Evolutionary conservation across 2,888 invertebrate genomes (phyloP), one percentile per base, ranked within the genome.

Genomic region (Callimorpha dominula): DNA sequence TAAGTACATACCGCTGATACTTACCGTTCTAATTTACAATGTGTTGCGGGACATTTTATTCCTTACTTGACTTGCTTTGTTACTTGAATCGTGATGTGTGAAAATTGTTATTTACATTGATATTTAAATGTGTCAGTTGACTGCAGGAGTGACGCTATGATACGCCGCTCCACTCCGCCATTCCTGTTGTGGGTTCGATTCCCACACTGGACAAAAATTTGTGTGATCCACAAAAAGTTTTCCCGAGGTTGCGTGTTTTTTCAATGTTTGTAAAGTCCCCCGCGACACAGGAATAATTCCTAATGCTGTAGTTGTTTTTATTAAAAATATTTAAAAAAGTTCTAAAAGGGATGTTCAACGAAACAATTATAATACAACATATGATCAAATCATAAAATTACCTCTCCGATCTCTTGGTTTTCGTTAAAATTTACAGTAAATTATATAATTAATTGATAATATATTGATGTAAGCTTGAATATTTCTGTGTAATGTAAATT

Each of bases 1-100:
- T 76, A 78, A 82, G 78, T 78, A 77, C 79, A 74, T 79, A 84
- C 82, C 78, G 77, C 81, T 82, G 78, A 82, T 81, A 76, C 81
- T 83, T 81, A 79, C 84, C 78, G 75, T 82, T 80, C 77, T 83
- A 82, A 81, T 84, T 84, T 81, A 84, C 80, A 77, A 73, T 74
- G 75, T 70, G 76, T 67, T 78, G 79, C 71, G 74, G 77, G 75
- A 73, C 81, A 84, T 75, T 83, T 84, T 83, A 78, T 81, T 42
- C 79, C 77, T 79, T 83, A 83, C 80, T 83, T 81, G 83, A 83
- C 74, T 83, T 77, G 75, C 74, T 76, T 74, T 75, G 73, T 71
- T 75, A 78, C 76, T 68, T 78, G 67, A 64, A 70, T 78, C 73
- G 76, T 83, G 80, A 76, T 73, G 78, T 80, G 77, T 77, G 77